phyloP scores from a whole-genome alignment of 2,113 vertebrate genomes.

The Phycodurus eques region DNA sequence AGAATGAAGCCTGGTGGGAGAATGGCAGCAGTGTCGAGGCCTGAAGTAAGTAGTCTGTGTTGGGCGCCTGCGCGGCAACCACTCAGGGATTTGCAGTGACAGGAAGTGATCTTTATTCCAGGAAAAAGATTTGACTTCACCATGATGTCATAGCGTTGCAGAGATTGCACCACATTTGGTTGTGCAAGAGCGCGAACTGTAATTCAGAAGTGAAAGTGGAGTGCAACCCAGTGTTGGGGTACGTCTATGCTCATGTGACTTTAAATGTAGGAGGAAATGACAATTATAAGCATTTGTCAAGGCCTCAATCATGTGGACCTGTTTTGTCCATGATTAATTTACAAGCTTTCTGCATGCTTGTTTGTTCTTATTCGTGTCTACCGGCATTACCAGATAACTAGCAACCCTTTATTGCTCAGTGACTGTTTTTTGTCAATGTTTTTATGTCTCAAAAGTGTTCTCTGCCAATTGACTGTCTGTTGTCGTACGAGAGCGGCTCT shows the following conservation, averaged over 20 bases:
- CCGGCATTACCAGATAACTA: no score
- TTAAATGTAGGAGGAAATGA: not conserved
- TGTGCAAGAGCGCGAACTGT: not conserved
- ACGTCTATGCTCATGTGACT: not conserved
- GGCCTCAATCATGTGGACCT: not conserved
- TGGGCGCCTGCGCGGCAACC: conserved; percentile 10
- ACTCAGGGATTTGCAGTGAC: conserved; percentile 27
- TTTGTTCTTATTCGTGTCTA: conserved; percentile 14
- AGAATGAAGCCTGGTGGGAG: conserved; percentile 25
- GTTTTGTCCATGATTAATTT: conserved; percentile 17
- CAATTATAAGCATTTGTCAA: not conserved
- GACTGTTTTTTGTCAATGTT: no score
- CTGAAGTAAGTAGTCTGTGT: conserved; percentile 10
- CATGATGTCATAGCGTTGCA: not conserved
- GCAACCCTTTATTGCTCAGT: conserved; percentile 3
- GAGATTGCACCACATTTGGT: not conserved
- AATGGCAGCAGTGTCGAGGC: conserved; percentile 2
- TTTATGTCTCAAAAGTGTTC: no score
- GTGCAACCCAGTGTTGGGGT: not conserved
- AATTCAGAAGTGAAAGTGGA: not conserved
- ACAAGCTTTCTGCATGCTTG: not conserved
- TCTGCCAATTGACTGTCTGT: no score
- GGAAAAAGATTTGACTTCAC: conserved; percentile 5
- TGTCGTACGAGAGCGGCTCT: no score
- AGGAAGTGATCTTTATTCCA: conserved; percentile 38